phyloP scores from a whole-genome alignment of 2,113 vertebrate genomes.

The Uropsilus gracilis region DNA sequence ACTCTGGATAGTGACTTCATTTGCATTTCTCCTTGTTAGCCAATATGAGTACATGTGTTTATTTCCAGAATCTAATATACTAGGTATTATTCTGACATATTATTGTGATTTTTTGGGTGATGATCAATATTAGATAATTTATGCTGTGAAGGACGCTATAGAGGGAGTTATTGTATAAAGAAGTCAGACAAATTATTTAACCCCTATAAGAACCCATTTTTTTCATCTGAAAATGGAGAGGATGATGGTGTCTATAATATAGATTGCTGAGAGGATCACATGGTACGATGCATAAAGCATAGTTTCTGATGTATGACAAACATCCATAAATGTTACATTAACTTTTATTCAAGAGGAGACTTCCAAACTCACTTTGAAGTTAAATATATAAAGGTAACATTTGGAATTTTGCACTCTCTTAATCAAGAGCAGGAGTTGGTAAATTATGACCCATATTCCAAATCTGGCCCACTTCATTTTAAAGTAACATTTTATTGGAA shows the following conservation, averaged over 20 bases:
- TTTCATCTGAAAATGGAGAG: neutral
- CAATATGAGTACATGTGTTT: neutral
- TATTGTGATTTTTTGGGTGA: neutral
- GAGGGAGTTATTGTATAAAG: neutral
- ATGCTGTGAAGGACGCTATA: neutral
- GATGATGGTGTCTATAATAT: neutral
- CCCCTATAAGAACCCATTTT: neutral
- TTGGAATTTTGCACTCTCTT: neutral
- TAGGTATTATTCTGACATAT: neutral
- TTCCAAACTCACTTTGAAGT: constrained; percentile 1
- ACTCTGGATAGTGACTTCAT: neutral
- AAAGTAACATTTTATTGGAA: neutral
- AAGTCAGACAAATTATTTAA: neutral
- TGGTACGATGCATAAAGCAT: neutral
- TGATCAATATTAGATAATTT: neutral
- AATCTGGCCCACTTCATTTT: neutral
- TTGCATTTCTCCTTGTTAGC: constrained; percentile 11
- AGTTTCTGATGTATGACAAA: neutral
- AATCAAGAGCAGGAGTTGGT: neutral
- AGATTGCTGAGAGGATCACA: neutral
- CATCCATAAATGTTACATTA: neutral
- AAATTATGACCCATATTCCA: neutral
- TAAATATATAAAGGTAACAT: neutral
- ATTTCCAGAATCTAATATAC: neutral
- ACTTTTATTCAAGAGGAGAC: neutral